Evolutionary conservation across 2,888 invertebrate genomes (phyloP).

Genomic region (Beris morrisii): DNA sequence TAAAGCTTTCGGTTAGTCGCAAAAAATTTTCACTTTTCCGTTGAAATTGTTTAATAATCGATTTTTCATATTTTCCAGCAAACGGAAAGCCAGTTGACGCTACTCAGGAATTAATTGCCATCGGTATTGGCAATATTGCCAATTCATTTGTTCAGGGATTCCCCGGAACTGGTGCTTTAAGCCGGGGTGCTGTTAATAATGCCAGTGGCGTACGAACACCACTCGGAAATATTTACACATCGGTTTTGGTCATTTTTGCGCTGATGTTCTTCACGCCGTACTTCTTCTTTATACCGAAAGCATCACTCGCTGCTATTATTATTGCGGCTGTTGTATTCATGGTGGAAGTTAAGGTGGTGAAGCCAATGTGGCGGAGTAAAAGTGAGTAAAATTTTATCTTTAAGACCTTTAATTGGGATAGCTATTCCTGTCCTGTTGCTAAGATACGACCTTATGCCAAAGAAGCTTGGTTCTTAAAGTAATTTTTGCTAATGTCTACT

Average conservation of each 20-base stretch:
- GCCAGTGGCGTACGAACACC: slow-evolving; percentile 88
- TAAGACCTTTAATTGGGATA: neutral
- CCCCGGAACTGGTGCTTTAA: slow-evolving; percentile 81
- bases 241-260: slow-evolving; percentile 80
- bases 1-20: slow-evolving; percentile 80
- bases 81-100: slow-evolving; percentile 83
- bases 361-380: slow-evolving; percentile 86
- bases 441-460: too few species aligned
- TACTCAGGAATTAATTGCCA: slow-evolving; percentile 87
- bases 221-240: slow-evolving; percentile 80
- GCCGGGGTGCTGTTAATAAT: slow-evolving; percentile 85
- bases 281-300: slow-evolving; percentile 83
- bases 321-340: slow-evolving; percentile 90
- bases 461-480: too few species aligned
- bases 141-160: slow-evolving; percentile 87
- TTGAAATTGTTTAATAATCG: slow-evolving; percentile 8
- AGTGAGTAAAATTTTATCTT: slow-evolving; percentile 61
- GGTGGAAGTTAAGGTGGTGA: slow-evolving; percentile 83
- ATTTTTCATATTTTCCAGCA: slow-evolving; percentile 51
- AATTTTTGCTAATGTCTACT: too few species aligned
- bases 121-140: slow-evolving; percentile 78
- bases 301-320: slow-evolving; percentile 85
- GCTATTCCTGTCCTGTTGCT: too few species aligned
- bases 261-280: slow-evolving; percentile 84
- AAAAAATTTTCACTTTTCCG: neutral